Conservation (phyloP, 2,113 vertebrate species). For the Rallus limicola region DNA sequence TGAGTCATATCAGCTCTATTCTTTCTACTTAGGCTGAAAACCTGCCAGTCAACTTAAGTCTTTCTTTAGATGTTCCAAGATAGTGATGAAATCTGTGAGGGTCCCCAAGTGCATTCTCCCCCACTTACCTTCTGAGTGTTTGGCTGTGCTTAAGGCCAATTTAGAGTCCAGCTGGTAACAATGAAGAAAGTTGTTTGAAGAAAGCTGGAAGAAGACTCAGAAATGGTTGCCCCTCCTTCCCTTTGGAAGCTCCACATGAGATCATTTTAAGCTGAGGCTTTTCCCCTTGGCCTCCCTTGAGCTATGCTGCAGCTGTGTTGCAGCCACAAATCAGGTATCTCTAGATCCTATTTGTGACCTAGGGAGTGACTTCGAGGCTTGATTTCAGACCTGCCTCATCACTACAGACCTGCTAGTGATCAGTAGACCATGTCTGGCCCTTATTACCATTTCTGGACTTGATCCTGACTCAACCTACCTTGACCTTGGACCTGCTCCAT, state of each 20-base stretch:
- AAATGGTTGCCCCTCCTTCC: neutral
- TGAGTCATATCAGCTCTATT: neutral
- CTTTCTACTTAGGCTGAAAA: neutral
- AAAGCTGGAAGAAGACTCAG: neutral
- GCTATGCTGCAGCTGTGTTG: no score
- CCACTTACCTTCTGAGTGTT: neutral
- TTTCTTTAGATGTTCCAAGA: neutral
- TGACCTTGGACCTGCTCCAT: neutral
- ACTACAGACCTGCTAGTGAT: neutral
- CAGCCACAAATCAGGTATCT: no score
- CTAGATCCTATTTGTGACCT: neutral
- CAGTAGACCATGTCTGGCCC: neutral
- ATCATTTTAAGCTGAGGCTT: no score
- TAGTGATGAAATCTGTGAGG: neutral
- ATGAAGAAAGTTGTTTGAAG: neutral
- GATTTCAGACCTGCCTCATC: neutral
- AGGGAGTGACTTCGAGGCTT: neutral
- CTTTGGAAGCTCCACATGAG: no score
- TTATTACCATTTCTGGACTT: neutral
- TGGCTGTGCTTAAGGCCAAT: neutral
- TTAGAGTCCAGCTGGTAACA: neutral
- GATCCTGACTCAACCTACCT: neutral
- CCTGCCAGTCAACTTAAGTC: neutral
- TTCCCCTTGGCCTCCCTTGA: no score
- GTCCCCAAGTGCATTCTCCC: neutral